Evolutionary conservation across 2,888 invertebrate species (phyloP).

Genomic region (Atethmia centrago): DNA sequence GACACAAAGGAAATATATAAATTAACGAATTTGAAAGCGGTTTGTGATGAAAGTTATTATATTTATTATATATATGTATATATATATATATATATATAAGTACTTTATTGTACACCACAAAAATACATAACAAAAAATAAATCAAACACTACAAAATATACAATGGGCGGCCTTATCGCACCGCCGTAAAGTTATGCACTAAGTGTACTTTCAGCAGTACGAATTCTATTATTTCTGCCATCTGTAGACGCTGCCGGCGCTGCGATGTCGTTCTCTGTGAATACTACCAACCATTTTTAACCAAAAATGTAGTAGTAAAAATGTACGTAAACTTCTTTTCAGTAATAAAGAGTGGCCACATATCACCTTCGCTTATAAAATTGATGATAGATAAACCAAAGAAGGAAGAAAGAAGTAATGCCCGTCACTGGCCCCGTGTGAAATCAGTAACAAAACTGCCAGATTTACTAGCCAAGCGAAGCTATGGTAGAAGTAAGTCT

Average conservation of each 20-base stretch:
- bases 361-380: conserved; percentile 46
- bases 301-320: not conserved
- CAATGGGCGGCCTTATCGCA: too few species aligned
- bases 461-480: not conserved
- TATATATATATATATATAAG: too few species aligned
- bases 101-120: too few species aligned
- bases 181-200: too few species aligned
- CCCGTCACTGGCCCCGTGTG: not conserved
- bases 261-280: not conserved
- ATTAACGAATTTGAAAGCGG: not conserved
- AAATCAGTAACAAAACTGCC: not conserved
- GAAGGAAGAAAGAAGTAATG: not conserved
- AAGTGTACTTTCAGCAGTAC: not conserved
- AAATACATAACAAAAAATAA: too few species aligned
- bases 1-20: not conserved
- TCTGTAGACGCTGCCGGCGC: not conserved
- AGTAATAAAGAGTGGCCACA: conserved; percentile 27
- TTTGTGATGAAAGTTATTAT: not conserved
- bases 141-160: too few species aligned
- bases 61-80: too few species aligned
- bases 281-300: not conserved
- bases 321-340: conserved; percentile 12
- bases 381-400: conserved; percentile 45
- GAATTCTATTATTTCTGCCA: not conserved
- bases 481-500: conserved; percentile 3